Evolutionary conservation across 2,888 invertebrate species (phyloP), one percentile per base, ranked within the genome.

Genomic region (Shargacucullia verbasci): DNA sequence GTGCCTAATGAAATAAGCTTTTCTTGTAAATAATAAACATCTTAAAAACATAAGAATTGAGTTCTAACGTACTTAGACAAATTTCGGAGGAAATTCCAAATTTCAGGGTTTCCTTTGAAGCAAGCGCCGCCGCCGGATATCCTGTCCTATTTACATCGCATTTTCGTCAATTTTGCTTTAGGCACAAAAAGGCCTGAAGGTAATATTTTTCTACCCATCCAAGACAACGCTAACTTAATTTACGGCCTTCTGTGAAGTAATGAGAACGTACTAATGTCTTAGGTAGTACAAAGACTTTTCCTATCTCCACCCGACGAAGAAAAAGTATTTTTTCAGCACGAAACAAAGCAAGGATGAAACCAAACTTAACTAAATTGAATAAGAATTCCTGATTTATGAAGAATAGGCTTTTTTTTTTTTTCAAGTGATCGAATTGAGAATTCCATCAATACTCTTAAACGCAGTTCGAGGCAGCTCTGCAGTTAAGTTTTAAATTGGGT

Each of bases 81-180:
- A 31, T 55, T 43, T 12, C 35, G 12, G 14, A 43, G 66, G 37
- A 65, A 65, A 46, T 64, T 37, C 7, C 10, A 12, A 12, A 64
- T 46, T 49, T 46, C 2, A 4, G 25, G 33, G 33, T 2, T 56
- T 41, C 41, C 46, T 56, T 57, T 38, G 41, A 40, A 20, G 41
- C 25, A 20, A 35, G n/a, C n/a, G 20, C 27, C 27, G 27, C 3
- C 10, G 9, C 56, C 46, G 65, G 65, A 61, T 56, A 43, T 64
- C 56, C 64, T 61, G 55, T 20, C 35, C 15, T 33, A 7, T 41
- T 63, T 64, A 43, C 14, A n/a, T 14, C n/a, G 37, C 27, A 40
- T 62, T 46, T 41, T 3, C 4, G 13, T n/a, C n/a, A 61, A 44
- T 8, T 64, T 55, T 41, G 31, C 20, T 41, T 33, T 7, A n/a